Base-by-base conservation (phyloP, 2,888 invertebrate species). In the Troilus luridus region DNA sequence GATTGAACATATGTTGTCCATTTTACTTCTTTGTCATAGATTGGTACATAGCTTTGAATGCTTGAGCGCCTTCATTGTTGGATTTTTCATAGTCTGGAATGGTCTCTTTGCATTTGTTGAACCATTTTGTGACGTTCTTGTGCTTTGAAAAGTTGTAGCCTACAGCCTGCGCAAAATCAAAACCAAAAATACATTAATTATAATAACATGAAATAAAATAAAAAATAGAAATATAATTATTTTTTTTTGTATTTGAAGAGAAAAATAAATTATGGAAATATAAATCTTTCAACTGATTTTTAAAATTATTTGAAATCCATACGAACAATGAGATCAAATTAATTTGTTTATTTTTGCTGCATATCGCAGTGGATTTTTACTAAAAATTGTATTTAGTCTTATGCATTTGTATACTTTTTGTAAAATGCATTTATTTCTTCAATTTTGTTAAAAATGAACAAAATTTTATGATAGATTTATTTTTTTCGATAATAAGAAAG, bases 101-200 rank as follows among this genome's bases (percentile, higher is more conserved):
- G 41, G 95, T 95, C 21, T 94, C 94, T 94, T 96, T 96, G 91
- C 95, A 94, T 91, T 95, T 95, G 21, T 94, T 94, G 93, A 95
- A 95, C 96, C 96, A 97, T 91, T 95, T 96, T 92, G 94, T 94
- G 91, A 97, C 95, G 93, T 97, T 97, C 88, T 95, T 94, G 94
- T 96, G 97, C 93, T 96, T 96, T 93, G 95, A 95, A 92, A 97
- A 93, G 94, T 97, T 97, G 92, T 96, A 95, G 2, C 95, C 95
- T 27, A 95, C 94, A 12, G 93, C 91, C 94, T 94, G 93, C 67
- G 93, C 11, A 85, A 21, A n/a, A 54, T 2, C 41, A 8, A 54
- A 41, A 41, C 5, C 1, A 41, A 3, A 41, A 41, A 5, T n/a
- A n/a, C n/a, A n/a, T n/a, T n/a, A 41, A 41, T 41, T 3, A 41